Evolutionary conservation across 2,888 invertebrate genomes (phyloP), one percentile per base, ranked within the genome.

Genomic region (Congeria kusceri): DNA sequence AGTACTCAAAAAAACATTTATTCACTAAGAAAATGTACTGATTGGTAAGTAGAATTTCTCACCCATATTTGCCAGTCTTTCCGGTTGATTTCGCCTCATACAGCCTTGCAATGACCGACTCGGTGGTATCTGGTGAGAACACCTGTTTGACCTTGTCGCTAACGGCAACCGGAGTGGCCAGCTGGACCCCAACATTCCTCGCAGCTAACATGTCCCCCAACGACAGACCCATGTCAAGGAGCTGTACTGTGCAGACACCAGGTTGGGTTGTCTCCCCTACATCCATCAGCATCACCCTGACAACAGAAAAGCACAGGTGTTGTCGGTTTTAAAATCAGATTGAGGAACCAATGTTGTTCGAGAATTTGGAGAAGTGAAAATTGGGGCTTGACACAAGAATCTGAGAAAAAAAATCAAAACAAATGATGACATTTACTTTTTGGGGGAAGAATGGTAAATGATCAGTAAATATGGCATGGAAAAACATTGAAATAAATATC

Each of bases 181-280:
- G 57, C 13, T 81, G 71, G 11, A 85, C 82, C 13, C 80, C 71
- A 23, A 83, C 66, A 9, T 84, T 80, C 71, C 81, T 86, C 47
- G 87, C 79, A 7, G 88, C 70, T 32, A 91, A 74, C 25, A 46
- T 73, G 53, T 88, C 78, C 63, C 84, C 79, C 15, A 91, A 63
- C 3, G 87, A 87, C n/a, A 89, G 86, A 4, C 91, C 91, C 84
- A 89, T 85, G 65, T 90, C 84, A 23, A 90, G 70, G 11, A 91
- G 80, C 27, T 88, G 85, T 1, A 91, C 87, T 23, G 82, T 76
- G 69, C 83, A 88, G 7, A 79, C 70, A 29, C 68, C 73, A 11
- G 77, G 78, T 9, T 80, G 77, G 11, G 80, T 75, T 7, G 75
- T 39, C 9, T 73, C 71, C 3, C 88, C 57, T 9, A 90, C 69